Conservation (phyloP, 1,140 invertebrate species). For the Spodoptera frugiperda region DNA sequence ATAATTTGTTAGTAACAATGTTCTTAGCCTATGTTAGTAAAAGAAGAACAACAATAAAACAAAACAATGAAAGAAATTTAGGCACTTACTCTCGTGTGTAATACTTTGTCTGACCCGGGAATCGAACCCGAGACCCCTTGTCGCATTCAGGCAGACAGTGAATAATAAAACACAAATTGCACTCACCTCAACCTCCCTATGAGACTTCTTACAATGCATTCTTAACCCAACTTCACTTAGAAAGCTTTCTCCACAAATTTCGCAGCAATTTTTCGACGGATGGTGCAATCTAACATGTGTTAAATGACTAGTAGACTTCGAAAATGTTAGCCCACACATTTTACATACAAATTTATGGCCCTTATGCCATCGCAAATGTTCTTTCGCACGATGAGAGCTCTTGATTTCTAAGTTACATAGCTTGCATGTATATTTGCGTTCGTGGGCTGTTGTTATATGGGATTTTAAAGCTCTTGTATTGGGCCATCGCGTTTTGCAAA, state of each 20-base stretch:
- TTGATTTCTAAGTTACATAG: constrained; percentile 60
- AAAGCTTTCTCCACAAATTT: constrained; percentile 68
- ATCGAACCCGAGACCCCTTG: too few species aligned
- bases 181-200: constrained; percentile 42
- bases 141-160: too few species aligned
- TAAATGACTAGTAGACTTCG: constrained; percentile 47
- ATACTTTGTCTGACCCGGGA: too few species aligned
- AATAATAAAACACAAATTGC: background rate
- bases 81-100: too few species aligned
- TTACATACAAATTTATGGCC: constrained; percentile 43
- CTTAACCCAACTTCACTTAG: constrained; percentile 56
- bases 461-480: constrained; percentile 53
- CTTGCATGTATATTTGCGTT: constrained; percentile 68
- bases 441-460: constrained; percentile 61
- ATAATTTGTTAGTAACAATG: too few species aligned
- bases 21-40: too few species aligned
- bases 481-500: constrained; percentile 63
- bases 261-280: constrained; percentile 55
- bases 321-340: constrained; percentile 47
- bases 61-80: too few species aligned
- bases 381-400: constrained; percentile 27
- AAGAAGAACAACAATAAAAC: too few species aligned
- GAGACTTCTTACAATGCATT: constrained; percentile 63
- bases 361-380: constrained; percentile 43
- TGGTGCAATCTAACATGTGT: constrained; percentile 52